Percentiles rank a stretch among this genome's conserved stretches.
Evolutionary conservation across 2,797 vertebrate species (phyloP).

Genomic region (Vipera ursinii): DNA sequence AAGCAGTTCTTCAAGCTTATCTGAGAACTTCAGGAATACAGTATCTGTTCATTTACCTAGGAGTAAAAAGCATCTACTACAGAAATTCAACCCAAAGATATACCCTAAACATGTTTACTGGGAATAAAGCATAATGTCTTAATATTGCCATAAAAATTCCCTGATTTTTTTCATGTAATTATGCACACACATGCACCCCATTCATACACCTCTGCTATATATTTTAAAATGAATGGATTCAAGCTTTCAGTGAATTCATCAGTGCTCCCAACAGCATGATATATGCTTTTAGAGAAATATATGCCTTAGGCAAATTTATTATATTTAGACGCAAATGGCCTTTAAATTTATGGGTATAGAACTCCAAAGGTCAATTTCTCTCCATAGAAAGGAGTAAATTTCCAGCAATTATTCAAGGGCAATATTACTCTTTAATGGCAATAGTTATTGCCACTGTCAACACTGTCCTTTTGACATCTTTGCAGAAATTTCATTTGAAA

Average conservation of each 20-base stretch:
- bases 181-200: not conserved
- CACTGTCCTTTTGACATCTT: not conserved
- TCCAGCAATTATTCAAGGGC: not conserved
- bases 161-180: not conserved
- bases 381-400: not conserved
- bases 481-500: not conserved
- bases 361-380: not conserved
- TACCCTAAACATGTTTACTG: not conserved
- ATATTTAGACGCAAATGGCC: not conserved
- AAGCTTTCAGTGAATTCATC: not conserved
- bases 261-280: not conserved
- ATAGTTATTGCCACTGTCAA: not conserved
- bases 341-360: not conserved
- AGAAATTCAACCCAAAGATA: not conserved
- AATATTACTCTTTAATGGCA: not conserved
- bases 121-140: not conserved
- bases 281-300: not conserved
- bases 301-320: not conserved
- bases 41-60: not conserved
- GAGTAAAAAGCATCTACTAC: not conserved
- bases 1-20: not conserved
- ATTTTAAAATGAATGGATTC: not conserved
- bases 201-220: not conserved
- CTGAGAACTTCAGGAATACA: not conserved
- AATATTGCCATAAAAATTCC: not conserved